Evolutionary conservation across 2,113 vertebrate genomes (phyloP).

Genomic region (Callospermophilus lateralis): DNA sequence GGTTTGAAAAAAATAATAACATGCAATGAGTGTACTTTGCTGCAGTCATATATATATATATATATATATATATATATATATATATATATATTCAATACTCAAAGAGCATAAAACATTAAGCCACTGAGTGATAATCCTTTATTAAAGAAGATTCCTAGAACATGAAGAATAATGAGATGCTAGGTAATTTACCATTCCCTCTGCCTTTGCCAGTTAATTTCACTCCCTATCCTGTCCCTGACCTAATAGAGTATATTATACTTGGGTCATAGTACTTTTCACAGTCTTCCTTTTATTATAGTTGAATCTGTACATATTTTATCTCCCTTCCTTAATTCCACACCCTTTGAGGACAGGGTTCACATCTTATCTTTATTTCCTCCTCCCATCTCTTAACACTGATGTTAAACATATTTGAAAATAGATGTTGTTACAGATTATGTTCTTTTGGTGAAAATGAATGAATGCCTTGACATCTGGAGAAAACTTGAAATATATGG

Average conservation of each 20-base stretch:
- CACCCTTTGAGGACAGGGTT: constrained; percentile 46
- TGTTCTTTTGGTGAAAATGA: not conserved
- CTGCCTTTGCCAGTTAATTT: not conserved
- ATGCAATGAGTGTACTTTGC: not conserved
- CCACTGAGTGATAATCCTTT: not conserved
- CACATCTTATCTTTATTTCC: constrained; percentile 63
- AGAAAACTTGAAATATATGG: not conserved
- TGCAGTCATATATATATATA: no score
- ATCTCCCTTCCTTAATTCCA: constrained; percentile 33
- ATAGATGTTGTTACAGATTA: not conserved
- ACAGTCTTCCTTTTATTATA: constrained; percentile 55
- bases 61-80: no score
- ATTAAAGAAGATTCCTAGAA: not conserved
- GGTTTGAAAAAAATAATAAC: not conserved
- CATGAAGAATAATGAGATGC: not conserved
- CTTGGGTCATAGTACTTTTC: not conserved
- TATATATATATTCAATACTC: not conserved
- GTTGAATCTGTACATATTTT: constrained; percentile 14
- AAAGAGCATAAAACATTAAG: not conserved
- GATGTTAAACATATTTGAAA: constrained; percentile 2
- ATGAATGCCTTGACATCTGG: not conserved
- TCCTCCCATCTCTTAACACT: not conserved
- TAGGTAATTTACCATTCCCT: not conserved
- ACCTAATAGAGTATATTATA: not conserved
- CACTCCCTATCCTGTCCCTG: not conserved